Evolutionary conservation across 2,888 invertebrate genomes (phyloP), one percentile per base, ranked within the genome.

Genomic region (Zonitis immaculata): DNA sequence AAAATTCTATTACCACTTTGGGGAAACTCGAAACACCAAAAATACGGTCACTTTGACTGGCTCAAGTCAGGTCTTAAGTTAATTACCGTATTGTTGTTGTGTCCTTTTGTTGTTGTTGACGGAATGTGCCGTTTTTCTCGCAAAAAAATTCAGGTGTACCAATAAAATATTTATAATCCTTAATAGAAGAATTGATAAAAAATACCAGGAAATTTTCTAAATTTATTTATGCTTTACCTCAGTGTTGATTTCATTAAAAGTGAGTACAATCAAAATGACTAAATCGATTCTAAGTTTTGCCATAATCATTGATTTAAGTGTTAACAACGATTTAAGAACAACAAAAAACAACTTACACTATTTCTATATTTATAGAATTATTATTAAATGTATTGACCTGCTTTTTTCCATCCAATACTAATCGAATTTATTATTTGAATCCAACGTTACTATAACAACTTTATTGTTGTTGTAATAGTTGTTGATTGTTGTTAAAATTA

Each of bases 371-470:
- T 2, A 9, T 9, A 3, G 27, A 8, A 27, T 30, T 20, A 46
- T 14, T 47, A 48, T 49, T 56, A n/a, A n/a, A n/a, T n/a, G n/a
- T n/a, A 56, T 52, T 56, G 52, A 56, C 52, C 52, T 45, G 45
- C n/a, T n/a, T n/a, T 22, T 49, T 52, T 35, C 6, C 26, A 42
- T 56, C 47, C 2, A 11, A 1, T 56, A 47, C 42, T 43, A 20
- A n/a, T 48, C 18, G 16, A 9, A 39, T 20, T 39, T 39, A 35
- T 16, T 22, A 28, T 25, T 18, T 53, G 42, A 42, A 39, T 12
- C 9, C 25, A 9, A 27, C 25, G 56, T 56, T 51, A 32, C 53
- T 53, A 56, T 56, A 56, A 53, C 53, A 42, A 56, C 56, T n/a
- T 14, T 52, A 4, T 22, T 22, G 22, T 22, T 20, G 39, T 20